Base-by-base conservation (phyloP, 2,888 invertebrate genomes). In the Geophilus truncorum region DNA sequence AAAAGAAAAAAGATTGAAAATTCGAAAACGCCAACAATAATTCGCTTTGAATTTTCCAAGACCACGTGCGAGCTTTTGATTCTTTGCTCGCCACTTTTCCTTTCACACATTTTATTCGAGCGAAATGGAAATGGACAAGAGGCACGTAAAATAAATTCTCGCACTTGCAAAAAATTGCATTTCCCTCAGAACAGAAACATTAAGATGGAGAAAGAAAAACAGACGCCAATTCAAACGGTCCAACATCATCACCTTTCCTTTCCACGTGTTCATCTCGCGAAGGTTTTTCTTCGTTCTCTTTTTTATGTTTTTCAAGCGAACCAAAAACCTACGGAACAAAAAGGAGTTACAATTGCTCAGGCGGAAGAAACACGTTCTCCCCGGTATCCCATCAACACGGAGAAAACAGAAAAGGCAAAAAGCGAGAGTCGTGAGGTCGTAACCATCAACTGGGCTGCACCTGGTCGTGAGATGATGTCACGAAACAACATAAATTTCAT, bases 341-440 rank as follows among this genome's bases (percentile, higher is more conserved):
- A 62, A 62, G 62, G 62, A 62, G 62, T 62, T 62, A 62, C 62
- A 62, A 28, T 62, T 62, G 62, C 62, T 62, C 23, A 12, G 12
- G 62, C 62, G 62, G 62, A 62, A 62, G 62, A 62, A 62, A 62
- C 62, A 62, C 45, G 18, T 45, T 62, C n/a, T n/a, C 62, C 62
- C 62, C 15, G 25, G 62, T 62, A 62, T 62, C 62, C 62, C 62
- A 62, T 62, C 62, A 62, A 62, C 9, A 25, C 62, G 62, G 62
- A 62, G 62, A 62, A 62, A 62, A 62, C 62, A 62, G 28, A 62
- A 62, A 62, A 62, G 62, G 62, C 62, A 62, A 62, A 62, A 62
- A 62, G 62, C 62, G 28, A 62, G 62, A 62, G 25, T 10, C 62
- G 62, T 62, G 25, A 62, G 25, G 25, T 10, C 62, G 62, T 62